phyloP scores from a whole-genome alignment of 1,140 invertebrate species.

The Probaryconus sp. region DNA sequence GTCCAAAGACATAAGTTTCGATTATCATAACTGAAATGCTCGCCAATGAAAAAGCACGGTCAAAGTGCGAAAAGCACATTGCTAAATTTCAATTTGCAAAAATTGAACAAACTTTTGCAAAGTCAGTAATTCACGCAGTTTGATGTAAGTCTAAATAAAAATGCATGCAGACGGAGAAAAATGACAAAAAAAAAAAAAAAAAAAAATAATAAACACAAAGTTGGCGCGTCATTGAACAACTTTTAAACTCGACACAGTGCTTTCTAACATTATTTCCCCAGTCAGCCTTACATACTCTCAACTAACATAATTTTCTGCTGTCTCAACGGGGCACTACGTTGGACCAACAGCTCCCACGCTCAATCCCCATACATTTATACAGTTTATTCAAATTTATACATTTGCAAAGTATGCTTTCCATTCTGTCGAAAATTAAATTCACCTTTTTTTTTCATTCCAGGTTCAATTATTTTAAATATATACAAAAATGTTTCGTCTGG shows the following conservation, averaged over 20 bases:
- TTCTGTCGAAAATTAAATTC: too few species aligned
- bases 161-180: constrained; percentile 58
- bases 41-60: too few species aligned
- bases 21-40: too few species aligned
- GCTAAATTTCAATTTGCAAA: too few species aligned
- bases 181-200: constrained; percentile 55
- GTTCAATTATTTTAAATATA: too few species aligned
- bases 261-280: constrained; percentile 58
- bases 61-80: too few species aligned
- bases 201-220: too few species aligned
- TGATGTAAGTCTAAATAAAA: constrained; percentile 61
- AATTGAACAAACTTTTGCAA: too few species aligned
- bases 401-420: too few species aligned
- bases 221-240: constrained; percentile 40
- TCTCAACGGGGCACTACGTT: constrained; percentile 46
- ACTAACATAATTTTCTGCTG: constrained; percentile 48
- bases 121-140: constrained; percentile 53
- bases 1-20: too few species aligned
- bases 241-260: constrained; percentile 43
- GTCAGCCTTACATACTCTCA: constrained; percentile 55
- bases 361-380: constrained; percentile 38
- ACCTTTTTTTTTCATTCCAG: too few species aligned
- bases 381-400: constrained; percentile 20
- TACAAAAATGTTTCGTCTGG: too few species aligned
- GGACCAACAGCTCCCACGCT: constrained; percentile 46